Percentiles rank a stretch among this genome's conserved stretches.
Evolutionary conservation across 1,140 invertebrate genomes (phyloP).

Genomic region (Solen grandis): DNA sequence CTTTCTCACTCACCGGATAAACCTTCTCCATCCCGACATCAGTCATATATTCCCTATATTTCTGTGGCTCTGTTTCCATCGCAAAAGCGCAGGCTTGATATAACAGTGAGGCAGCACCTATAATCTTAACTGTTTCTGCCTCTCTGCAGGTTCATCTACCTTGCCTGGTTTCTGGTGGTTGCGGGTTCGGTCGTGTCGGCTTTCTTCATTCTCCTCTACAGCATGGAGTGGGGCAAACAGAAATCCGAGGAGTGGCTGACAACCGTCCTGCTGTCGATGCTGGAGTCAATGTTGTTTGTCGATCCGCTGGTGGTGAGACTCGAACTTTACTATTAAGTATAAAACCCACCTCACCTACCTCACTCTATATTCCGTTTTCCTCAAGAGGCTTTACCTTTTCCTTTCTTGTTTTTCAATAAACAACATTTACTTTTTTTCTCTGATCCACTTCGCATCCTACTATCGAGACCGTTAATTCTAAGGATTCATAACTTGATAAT

Average conservation of each 20-base stretch:
- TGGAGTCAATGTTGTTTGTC: slow-evolving; percentile 79
- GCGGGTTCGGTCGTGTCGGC: slow-evolving; percentile 72
- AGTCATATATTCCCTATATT: too few relatives aligned
- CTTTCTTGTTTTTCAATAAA: neutral
- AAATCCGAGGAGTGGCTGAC: slow-evolving; percentile 80
- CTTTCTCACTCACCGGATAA: too few relatives aligned
- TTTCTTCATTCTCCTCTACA: slow-evolving; percentile 81
- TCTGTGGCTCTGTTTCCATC: too few relatives aligned
- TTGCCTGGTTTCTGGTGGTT: slow-evolving; percentile 34
- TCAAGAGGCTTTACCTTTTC: neutral
- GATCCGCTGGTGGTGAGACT: slow-evolving; percentile 80
- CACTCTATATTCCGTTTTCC: neutral
- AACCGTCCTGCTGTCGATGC: slow-evolving; percentile 79
- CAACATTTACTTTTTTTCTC: neutral
- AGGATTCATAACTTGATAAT: too few relatives aligned
- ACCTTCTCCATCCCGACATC: too few relatives aligned
- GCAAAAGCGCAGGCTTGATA: too few relatives aligned
- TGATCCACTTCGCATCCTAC: neutral
- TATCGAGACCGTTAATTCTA: too few relatives aligned
- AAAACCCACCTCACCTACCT: neutral
- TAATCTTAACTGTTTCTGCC: too few relatives aligned
- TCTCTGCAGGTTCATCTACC: slow-evolving; percentile 23
- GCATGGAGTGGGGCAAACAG: slow-evolving; percentile 80
- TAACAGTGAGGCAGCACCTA: too few relatives aligned
- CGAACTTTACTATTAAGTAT: neutral